Conservation (phyloP, 2,797 vertebrate species). For the Threskiornis aethiopicus region DNA sequence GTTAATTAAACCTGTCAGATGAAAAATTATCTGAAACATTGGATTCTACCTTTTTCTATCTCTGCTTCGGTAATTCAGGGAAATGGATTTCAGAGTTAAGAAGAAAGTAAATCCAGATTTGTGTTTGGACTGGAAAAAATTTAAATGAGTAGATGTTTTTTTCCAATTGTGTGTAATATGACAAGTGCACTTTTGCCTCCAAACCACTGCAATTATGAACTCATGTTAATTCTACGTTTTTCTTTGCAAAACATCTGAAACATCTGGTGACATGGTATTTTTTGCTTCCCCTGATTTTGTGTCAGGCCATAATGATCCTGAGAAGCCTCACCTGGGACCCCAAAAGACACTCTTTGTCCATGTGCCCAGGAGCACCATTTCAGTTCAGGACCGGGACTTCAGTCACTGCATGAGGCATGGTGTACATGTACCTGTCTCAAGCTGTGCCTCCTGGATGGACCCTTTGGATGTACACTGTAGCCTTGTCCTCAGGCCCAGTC, state of each 20-base stretch:
- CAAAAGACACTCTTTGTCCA: neutral
- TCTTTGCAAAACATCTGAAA: neutral
- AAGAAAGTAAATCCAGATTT: neutral
- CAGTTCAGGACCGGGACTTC: neutral
- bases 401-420: neutral
- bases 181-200: neutral
- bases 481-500: neutral
- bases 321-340: neutral
- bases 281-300: neutral
- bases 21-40: constrained; percentile 8
- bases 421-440: neutral
- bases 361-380: neutral
- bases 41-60: neutral
- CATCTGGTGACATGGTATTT: too few species aligned
- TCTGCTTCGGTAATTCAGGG: neutral
- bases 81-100: neutral
- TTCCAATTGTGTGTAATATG: neutral
- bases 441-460: neutral
- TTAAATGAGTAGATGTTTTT: neutral
- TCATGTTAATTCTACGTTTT: neutral
- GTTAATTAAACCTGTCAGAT: constrained; percentile 66
- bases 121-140: neutral
- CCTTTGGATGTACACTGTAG: neutral
- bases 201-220: neutral
- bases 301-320: neutral